Conservation (phyloP, 2,888 invertebrate genomes). For the Apamea anceps region DNA sequence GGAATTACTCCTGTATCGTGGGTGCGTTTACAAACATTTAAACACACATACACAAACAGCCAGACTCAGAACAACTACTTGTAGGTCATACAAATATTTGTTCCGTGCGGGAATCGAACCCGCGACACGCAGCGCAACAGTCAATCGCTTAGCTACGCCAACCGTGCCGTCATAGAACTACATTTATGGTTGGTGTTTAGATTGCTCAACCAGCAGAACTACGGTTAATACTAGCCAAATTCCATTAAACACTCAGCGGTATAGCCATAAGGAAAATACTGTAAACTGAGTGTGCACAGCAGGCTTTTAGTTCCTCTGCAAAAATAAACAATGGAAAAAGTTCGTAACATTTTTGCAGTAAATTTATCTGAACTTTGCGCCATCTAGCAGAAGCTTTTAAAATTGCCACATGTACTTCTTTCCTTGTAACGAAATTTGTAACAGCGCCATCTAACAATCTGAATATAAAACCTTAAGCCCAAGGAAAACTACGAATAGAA, state of each 20-base stretch:
- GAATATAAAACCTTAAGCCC: fast-evolving
- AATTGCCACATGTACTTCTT: fast-evolving
- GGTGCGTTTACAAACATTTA: no score
- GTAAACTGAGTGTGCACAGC: slow-evolving; percentile 65
- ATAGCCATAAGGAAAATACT: slow-evolving; percentile 58
- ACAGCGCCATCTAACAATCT: slow-evolving; percentile 46
- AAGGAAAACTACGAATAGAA: fast-evolving
- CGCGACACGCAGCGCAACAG: no score
- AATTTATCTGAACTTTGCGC: background rate
- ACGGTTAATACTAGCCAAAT: slow-evolving; percentile 9
- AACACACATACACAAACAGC: no score
- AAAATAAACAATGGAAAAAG: slow-evolving; percentile 9
- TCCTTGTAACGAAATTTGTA: fast-evolving
- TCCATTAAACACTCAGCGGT: slow-evolving; percentile 61
- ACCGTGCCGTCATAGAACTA: no score
- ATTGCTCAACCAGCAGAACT: background rate
- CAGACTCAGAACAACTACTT: no score
- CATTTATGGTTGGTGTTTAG: background rate
- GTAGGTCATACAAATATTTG: no score
- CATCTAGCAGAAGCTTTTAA: slow-evolving; percentile 26
- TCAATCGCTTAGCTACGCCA: no score
- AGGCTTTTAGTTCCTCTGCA: slow-evolving; percentile 69
- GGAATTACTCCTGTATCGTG: no score
- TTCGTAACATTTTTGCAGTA: background rate
- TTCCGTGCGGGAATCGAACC: no score